These are phyloP conservation scores for Sussaba pulchella DNA, from an alignment of 2,888 invertebrate genomes.

Conservation along the genomic window DNA sequence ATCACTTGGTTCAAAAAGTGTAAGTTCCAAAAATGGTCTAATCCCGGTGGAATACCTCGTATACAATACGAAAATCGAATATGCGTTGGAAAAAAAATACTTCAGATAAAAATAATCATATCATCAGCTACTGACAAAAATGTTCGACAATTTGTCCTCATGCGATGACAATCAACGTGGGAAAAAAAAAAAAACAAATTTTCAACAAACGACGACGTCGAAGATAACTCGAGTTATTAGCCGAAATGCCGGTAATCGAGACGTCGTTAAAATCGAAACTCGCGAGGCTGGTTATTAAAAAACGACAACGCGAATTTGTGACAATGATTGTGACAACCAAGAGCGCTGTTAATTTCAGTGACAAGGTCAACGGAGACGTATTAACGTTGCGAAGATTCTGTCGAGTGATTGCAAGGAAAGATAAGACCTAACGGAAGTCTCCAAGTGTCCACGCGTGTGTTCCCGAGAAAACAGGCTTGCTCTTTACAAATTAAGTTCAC, in stretches of 20 bases:
- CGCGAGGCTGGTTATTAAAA: constrained; percentile 43
- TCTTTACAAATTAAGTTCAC: constrained; percentile 20
- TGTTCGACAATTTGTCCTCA: not conserved
- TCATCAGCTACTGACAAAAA: too few relatives aligned
- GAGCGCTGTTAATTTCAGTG: constrained; percentile 51
- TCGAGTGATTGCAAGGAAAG: constrained; percentile 35
- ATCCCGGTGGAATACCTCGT: too few relatives aligned
- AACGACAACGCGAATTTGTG: constrained; percentile 4
- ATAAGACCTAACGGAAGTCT: constrained; percentile 59
- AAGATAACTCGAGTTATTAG: constrained; percentile 29
- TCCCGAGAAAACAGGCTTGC: constrained; percentile 25
- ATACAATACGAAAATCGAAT: too few relatives aligned
- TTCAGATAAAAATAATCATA: too few relatives aligned
- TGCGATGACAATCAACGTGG: constrained; percentile 20
- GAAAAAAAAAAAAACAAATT: too few relatives aligned
- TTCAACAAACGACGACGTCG: not conserved
- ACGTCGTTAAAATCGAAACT: constrained; percentile 46
- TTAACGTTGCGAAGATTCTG: constrained; percentile 2
- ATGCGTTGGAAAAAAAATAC: too few relatives aligned
- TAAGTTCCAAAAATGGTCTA: too few relatives aligned
- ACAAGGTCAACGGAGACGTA: constrained; percentile 57
- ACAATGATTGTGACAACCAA: constrained; percentile 25
- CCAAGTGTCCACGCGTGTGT: constrained; percentile 31
- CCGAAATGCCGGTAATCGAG: constrained; percentile 38
- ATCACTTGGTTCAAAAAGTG: too few relatives aligned